A percentile compares a stretch with the other conserved stretches of the same genome.
These are phyloP conservation scores for Abramis brama DNA, from an alignment of 2,113 vertebrate genomes.

Conservation along the genomic window DNA sequence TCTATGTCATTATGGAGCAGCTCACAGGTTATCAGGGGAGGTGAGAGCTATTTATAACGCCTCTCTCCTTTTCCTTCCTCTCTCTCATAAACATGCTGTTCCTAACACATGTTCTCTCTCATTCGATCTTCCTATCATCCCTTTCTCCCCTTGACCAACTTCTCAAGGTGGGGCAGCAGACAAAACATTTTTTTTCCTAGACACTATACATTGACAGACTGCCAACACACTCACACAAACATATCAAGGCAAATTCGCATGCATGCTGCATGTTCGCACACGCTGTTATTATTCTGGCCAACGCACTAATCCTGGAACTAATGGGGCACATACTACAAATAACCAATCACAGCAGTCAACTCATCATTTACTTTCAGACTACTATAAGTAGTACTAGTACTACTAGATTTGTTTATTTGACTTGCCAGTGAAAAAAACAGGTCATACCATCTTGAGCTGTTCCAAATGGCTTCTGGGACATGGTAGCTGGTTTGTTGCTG, in stretches of 20 bases:
- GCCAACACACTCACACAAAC: neutral
- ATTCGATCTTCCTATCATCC: neutral
- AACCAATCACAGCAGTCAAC: neutral
- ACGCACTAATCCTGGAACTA: neutral
- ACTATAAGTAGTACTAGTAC: neutral
- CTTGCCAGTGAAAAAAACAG: neutral
- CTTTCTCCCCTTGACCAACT: slow-evolving; percentile 43
- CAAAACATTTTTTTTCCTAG: neutral
- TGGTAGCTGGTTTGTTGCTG: neutral
- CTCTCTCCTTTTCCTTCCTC: slow-evolving; percentile 1
- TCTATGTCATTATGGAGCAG: slow-evolving; percentile 53
- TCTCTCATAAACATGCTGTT: slow-evolving; percentile 19
- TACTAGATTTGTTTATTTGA: neutral
- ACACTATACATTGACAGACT: neutral
- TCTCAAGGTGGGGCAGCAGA: slow-evolving; percentile 27
- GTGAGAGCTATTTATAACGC: slow-evolving; percentile 38
- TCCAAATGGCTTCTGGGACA: neutral
- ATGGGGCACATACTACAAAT: neutral
- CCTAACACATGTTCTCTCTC: neutral
- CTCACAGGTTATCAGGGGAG: slow-evolving; percentile 43
- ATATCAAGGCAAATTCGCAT: neutral
- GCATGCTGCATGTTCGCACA: neutral
- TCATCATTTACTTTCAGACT: neutral
- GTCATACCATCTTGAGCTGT: neutral
- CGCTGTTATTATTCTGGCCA: neutral